Evolutionary conservation across 2,888 invertebrate species (phyloP).

Genomic region (Meghimatium bilineatum): DNA sequence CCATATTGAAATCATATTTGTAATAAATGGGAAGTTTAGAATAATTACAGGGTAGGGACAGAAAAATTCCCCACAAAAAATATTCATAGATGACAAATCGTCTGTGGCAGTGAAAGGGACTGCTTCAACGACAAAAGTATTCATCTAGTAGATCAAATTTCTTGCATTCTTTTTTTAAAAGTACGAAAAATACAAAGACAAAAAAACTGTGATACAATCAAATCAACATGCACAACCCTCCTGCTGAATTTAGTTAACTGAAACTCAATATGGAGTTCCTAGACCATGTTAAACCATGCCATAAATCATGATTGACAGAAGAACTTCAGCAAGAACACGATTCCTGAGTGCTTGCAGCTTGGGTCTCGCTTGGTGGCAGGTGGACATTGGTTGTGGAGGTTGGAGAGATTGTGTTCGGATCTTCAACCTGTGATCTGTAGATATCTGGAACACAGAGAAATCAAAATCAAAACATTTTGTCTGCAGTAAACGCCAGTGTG

Average conservation of each 20-base stretch:
- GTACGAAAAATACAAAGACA: not conserved
- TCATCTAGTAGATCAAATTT: not conserved
- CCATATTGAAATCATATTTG: no score
- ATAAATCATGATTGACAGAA: not conserved
- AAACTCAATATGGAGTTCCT: not conserved
- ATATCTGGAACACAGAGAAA: conserved; percentile 64
- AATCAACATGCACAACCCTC: not conserved
- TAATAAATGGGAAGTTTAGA: no score
- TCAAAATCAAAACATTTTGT: no score
- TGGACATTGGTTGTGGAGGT: conserved; percentile 13
- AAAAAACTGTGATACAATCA: not conserved
- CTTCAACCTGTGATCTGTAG: conserved; percentile 69
- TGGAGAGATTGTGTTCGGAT: conserved; percentile 43
- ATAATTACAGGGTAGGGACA: no score
- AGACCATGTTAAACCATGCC: not conserved
- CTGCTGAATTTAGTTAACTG: not conserved
- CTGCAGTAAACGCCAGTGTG: no score
- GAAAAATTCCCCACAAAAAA: no score
- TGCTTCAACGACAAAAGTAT: no score
- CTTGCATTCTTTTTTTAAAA: not conserved
- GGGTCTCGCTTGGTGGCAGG: conserved; percentile 29
- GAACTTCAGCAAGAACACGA: conserved; percentile 20
- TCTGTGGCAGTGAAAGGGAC: no score
- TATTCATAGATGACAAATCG: no score
- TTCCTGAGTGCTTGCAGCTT: not conserved